Evolutionary conservation across 2,797 vertebrate genomes (phyloP).

Genomic region (Eutrigla gurnardus): DNA sequence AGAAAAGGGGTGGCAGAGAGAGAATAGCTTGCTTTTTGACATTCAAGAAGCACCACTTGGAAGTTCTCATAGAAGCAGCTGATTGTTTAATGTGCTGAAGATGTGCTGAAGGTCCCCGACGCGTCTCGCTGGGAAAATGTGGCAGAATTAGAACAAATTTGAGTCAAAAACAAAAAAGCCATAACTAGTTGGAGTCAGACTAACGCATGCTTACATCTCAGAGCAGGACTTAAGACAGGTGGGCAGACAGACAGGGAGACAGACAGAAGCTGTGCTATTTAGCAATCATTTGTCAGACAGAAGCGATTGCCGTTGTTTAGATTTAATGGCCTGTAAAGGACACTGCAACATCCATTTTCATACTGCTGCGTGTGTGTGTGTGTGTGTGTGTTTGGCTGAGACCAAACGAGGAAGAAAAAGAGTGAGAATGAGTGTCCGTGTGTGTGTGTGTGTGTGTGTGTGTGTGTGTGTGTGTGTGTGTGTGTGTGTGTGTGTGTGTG

Average conservation of each 20-base stretch:
- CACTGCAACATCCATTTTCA: conserved; percentile 71
- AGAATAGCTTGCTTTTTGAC: conserved; percentile 43
- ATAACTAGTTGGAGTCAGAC: conserved; percentile 19
- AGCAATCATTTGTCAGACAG: conserved; percentile 70
- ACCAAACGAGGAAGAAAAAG: background rate
- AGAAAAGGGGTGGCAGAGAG: conserved; percentile 29
- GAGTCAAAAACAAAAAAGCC: conserved; percentile 20
- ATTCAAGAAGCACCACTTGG: conserved; percentile 57
- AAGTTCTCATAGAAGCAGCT: conserved; percentile 48
- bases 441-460: conserved; percentile 30
- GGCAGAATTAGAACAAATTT: conserved; percentile 41
- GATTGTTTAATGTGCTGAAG: conserved; percentile 54
- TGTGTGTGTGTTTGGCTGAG: conserved; percentile 20
- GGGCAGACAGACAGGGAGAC: conserved; percentile 30
- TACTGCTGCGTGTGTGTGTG: conserved; percentile 46
- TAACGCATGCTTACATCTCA: conserved; percentile 9
- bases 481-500: conserved; percentile 32
- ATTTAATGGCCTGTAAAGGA: conserved; percentile 80
- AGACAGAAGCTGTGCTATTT: conserved; percentile 62
- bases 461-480: conserved; percentile 36
- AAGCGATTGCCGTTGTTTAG: conserved; percentile 61
- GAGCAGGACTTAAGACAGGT: conserved; percentile 32
- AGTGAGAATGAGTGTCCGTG: conserved; percentile 16
- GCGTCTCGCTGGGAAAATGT: conserved; percentile 18
- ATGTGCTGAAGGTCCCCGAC: conserved; percentile 38